Base-by-base conservation (phyloP, 2,113 vertebrate genomes). In the Hyperopisus bebe region DNA sequence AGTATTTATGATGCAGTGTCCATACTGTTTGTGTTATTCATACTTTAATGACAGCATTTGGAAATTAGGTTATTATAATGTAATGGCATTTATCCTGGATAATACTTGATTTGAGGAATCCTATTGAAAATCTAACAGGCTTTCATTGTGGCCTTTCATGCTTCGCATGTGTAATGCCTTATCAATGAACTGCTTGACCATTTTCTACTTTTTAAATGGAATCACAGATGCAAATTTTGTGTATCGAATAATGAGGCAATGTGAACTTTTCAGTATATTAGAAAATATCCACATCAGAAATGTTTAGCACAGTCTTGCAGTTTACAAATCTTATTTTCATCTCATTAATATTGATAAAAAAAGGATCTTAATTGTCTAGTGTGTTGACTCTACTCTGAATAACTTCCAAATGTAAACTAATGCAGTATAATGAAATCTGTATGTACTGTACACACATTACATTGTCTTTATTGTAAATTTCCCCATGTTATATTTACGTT, bases 61-160 rank as follows among this genome's bases (percentile, higher is more conserved):
- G 91, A 91, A 92, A 94, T 93, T 91, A 93, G 42, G 58, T 92
- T 90, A 94, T 94, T 93, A 92, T 90, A 93, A 89, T 89, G 92
- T 94, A 93, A 94, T 93, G 90, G 92, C 93, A 94, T 95, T 95
- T 94, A 92, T 94, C 93, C 92, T 92, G 90, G 92, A 90, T 90
- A 89, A 90, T 88, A 80, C 90, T 11, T 88, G 88, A 51, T 90
- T 51, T 90, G 89, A 89, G 44, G 92, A 93, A 94, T 92, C 91
- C 94, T 93, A 92, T 93, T 93, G 93, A 94, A 91, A 91, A 94
- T 94, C 93, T 92, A 90, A 89, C 55, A n/a, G 7, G 24, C 24
- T 31, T 70, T 31, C 27, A 31, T 70, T 31, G 62, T 70, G 27
- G 62, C 27, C n/a, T 31, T 70, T 70, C 62, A 27, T 66, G 24